Conservation (phyloP, 2,797 vertebrate species). For the Zenarchopterus dispar region DNA sequence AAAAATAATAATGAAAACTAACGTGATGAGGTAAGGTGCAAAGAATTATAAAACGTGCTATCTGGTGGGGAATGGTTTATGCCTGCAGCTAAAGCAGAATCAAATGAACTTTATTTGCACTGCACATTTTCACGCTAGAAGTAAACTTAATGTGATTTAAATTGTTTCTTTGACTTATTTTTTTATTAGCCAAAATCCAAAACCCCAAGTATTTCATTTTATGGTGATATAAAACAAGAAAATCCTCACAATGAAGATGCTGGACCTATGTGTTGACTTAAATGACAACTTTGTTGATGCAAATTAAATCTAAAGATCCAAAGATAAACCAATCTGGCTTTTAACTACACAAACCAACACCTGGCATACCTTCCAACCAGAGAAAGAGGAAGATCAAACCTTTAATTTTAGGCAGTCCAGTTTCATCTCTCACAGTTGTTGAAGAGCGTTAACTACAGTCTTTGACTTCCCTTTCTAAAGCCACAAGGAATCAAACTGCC, state of each 20-base stretch:
- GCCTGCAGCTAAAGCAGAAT: too few relatives aligned
- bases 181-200: background rate
- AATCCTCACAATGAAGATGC: background rate
- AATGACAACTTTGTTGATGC: too few relatives aligned
- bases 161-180: background rate
- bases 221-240: background rate
- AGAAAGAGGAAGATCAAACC: background rate
- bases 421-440: slow-evolving; percentile 2
- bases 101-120: too few relatives aligned
- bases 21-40: background rate
- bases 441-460: slow-evolving; percentile 4
- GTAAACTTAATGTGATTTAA: too few relatives aligned
- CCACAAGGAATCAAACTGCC: slow-evolving; percentile 13
- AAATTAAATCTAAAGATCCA: too few relatives aligned
- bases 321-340: too few relatives aligned
- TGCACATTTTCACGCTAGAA: too few relatives aligned
- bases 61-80: too few relatives aligned
- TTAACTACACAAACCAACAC: too few relatives aligned
- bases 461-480: slow-evolving; percentile 20
- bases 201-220: too few relatives aligned
- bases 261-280: too few relatives aligned
- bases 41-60: background rate
- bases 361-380: background rate
- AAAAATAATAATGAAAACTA: background rate
- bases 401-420: background rate